A percentile compares a stretch with the other conserved stretches of the same genome.
phyloP scores from a whole-genome alignment of 2,113 vertebrate species.

The Nematolebias whitei region DNA sequence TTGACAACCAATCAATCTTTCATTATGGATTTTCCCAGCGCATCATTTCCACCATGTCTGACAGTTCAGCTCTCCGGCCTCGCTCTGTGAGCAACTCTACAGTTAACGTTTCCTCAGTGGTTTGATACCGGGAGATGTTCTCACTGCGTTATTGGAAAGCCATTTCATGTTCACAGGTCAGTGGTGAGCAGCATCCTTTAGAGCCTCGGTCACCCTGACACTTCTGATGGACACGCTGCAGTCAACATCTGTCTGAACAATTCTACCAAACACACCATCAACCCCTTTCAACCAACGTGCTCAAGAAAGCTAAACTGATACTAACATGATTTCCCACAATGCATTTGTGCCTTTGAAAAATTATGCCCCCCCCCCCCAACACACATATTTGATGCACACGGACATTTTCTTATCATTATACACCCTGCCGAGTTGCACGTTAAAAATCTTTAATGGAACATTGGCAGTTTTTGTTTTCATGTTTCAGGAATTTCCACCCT shows the following conservation, averaged over 20 bases:
- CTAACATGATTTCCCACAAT: too few species aligned
- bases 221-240: neutral
- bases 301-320: too few species aligned
- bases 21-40: neutral
- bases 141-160: neutral
- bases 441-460: too few species aligned
- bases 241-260: neutral
- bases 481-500: too few species aligned
- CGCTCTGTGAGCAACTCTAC: neutral
- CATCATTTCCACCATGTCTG: neutral
- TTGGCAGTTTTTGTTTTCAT: too few species aligned
- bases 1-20: neutral
- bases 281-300: too few species aligned
- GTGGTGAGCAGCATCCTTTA: neutral
- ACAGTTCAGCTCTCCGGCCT: neutral
- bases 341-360: too few species aligned
- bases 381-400: too few species aligned
- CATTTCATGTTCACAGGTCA: constrained; percentile 4
- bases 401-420: too few species aligned
- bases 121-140: neutral
- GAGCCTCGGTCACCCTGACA: neutral
- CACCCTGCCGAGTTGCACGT: too few species aligned
- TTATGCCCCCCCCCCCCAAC: too few species aligned
- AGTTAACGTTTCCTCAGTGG: neutral
- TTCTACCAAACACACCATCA: too few species aligned